Conservation (phyloP, 2,113 vertebrate genomes). For the Cyphomyrus plagiostoma region DNA sequence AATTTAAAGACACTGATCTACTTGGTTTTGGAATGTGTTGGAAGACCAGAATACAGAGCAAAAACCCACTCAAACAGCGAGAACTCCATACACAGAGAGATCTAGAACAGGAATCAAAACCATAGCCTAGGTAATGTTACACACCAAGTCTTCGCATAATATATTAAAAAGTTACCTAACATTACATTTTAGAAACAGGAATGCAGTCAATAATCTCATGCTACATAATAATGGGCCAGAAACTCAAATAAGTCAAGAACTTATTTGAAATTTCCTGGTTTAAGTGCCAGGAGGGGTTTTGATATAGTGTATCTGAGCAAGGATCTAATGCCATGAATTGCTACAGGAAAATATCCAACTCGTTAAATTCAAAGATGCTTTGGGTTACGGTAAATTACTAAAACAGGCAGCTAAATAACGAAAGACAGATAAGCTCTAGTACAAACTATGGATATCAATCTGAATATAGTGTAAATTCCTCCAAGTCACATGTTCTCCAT, state of each 20-base stretch:
- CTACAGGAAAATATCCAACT: background rate
- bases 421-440: background rate
- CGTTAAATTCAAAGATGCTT: background rate
- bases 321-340: background rate
- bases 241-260: background rate
- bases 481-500: background rate
- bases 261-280: background rate
- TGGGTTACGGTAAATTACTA: background rate
- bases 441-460: background rate
- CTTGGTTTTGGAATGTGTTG: background rate
- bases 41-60: background rate
- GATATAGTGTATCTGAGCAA: background rate
- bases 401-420: background rate
- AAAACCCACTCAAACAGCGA: background rate
- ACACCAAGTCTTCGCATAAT: background rate
- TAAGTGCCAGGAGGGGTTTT: background rate
- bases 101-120: background rate
- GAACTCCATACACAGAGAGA: background rate
- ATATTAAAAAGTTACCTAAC: background rate
- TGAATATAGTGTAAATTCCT: background rate
- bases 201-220: background rate
- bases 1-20: background rate
- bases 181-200: background rate
- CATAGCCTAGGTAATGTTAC: background rate
- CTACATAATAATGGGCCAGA: background rate